A percentile compares a stretch with the other conserved stretches of the same genome.
Conservation (phyloP, 2,113 vertebrate genomes). For the Tachycineta bicolor region DNA sequence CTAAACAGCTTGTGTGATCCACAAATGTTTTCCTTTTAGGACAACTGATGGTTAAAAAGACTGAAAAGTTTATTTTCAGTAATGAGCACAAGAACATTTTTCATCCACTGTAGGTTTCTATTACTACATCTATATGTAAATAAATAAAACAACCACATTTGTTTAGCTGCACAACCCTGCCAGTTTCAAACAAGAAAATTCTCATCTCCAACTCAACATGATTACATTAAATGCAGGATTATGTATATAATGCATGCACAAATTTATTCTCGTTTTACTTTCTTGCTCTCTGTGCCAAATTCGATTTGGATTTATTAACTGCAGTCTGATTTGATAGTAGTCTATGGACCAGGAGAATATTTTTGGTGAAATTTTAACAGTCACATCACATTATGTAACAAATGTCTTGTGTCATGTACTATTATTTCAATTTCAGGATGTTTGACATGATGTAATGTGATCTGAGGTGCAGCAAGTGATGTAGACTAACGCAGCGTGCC, state of each 20-base stretch:
- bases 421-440: background rate
- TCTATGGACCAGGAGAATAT: background rate
- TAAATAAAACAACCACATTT: background rate
- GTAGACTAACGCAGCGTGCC: background rate
- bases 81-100: background rate
- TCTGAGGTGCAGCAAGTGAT: background rate
- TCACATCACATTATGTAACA: background rate
- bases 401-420: background rate
- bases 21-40: background rate
- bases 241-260: background rate
- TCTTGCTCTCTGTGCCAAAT: background rate
- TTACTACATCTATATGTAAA: background rate
- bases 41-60: background rate
- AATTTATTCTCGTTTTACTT: background rate
- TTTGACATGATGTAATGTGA: background rate
- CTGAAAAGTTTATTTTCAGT: background rate
- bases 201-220: background rate
- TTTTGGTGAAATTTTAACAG: background rate
- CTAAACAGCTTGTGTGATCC: background rate
- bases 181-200: background rate
- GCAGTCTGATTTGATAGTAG: background rate
- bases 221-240: background rate
- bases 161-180: background rate
- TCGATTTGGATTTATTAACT: slow-evolving; percentile 1
- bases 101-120: background rate